phyloP scores from a whole-genome alignment of 1,140 invertebrate genomes.

The Sitophilus oryzae region DNA sequence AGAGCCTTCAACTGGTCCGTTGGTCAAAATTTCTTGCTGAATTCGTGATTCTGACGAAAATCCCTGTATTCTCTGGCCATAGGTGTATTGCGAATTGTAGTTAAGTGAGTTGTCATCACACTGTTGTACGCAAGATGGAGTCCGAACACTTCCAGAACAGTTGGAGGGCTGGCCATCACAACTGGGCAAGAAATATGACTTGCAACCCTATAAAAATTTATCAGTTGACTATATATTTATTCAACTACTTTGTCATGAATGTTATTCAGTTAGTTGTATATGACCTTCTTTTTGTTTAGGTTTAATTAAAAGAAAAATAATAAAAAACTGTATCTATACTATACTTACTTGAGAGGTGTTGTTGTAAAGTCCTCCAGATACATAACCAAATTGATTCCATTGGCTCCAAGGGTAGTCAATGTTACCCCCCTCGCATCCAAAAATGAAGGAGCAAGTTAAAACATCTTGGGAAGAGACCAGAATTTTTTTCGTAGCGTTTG shows the following conservation, averaged over 20 bases:
- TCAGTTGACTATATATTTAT: too few species aligned
- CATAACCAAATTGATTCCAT: slow-evolving; percentile 45
- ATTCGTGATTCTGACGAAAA: slow-evolving; percentile 50
- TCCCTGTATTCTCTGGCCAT: slow-evolving; percentile 50
- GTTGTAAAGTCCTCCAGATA: slow-evolving; percentile 56
- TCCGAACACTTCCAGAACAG: slow-evolving; percentile 48
- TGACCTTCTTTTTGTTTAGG: too few species aligned
- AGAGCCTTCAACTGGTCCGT: slow-evolving; percentile 80
- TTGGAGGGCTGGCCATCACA: slow-evolving; percentile 58
- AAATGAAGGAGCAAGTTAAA: slow-evolving; percentile 54
- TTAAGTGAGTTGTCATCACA: slow-evolving; percentile 52
- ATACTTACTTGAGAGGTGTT: neutral
- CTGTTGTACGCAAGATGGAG: slow-evolving; percentile 20
- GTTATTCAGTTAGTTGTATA: too few species aligned
- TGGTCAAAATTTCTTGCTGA: slow-evolving; percentile 75
- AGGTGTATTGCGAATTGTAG: slow-evolving; percentile 50
- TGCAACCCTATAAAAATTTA: slow-evolving; percentile 36
- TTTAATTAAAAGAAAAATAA: too few species aligned
- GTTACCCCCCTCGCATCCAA: slow-evolving; percentile 61
- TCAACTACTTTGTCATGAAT: too few species aligned
- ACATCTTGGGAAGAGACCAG: slow-evolving; percentile 60
- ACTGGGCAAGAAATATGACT: slow-evolving; percentile 53
- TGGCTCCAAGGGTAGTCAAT: slow-evolving; percentile 55
- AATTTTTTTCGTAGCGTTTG: slow-evolving; percentile 49
- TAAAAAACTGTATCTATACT: too few species aligned